Percentiles rank a stretch among this genome's conserved stretches.
Evolutionary conservation across 2,797 vertebrate species (phyloP).

Genomic region (Thalassophryne amazonica): DNA sequence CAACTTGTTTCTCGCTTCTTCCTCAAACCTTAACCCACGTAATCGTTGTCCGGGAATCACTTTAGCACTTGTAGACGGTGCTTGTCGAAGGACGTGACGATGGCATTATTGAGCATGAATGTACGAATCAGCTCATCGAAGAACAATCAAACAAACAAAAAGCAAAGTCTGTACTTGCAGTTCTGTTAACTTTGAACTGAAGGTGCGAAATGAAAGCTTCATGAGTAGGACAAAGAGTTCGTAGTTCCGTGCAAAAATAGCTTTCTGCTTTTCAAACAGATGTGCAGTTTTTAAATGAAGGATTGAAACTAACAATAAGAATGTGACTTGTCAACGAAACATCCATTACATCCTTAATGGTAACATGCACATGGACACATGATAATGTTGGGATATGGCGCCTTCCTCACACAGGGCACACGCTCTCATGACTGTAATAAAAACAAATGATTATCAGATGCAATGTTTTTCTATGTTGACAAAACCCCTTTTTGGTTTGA

Average conservation of each 20-base stretch:
- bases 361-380: slow-evolving; percentile 21
- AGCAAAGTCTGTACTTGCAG: slow-evolving; percentile 25
- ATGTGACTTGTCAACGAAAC: slow-evolving; percentile 49
- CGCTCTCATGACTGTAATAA: slow-evolving; percentile 78
- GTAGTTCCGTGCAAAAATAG: slow-evolving; percentile 53
- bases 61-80: slow-evolving; percentile 42
- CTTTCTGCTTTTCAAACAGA: slow-evolving; percentile 78
- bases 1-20: slow-evolving; percentile 40
- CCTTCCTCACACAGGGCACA: slow-evolving; percentile 69
- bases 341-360: slow-evolving; percentile 48
- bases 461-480: slow-evolving; percentile 82
- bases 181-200: too few relatives aligned
- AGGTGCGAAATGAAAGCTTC: slow-evolving; percentile 71
- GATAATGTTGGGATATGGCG: slow-evolving; percentile 61
- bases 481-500: slow-evolving; percentile 79
- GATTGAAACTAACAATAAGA: slow-evolving; percentile 53
- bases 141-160: slow-evolving; percentile 58
- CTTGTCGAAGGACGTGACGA: slow-evolving; percentile 33
- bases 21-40: slow-evolving; percentile 31
- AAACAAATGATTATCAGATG: slow-evolving; percentile 80
- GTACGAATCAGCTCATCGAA: slow-evolving; percentile 71
- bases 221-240: slow-evolving; percentile 51
- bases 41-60: slow-evolving; percentile 6
- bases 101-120: slow-evolving; percentile 70
- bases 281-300: slow-evolving; percentile 65